These are phyloP conservation scores for Poeciliopsis occidentalis DNA, from an alignment of 2,113 vertebrate species.

Conservation along the genomic window DNA sequence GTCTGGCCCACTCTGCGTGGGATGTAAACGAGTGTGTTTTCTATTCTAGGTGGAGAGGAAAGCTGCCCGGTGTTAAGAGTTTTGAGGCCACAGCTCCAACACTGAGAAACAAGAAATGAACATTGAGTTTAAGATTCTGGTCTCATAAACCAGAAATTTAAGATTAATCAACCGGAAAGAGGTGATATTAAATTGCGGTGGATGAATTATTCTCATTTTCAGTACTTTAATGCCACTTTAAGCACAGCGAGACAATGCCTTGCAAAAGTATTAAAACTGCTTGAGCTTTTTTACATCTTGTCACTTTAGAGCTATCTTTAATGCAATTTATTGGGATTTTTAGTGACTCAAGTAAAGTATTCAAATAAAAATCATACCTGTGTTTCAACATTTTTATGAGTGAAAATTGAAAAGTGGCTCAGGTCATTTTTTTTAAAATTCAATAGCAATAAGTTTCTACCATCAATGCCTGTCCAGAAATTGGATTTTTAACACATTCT, in stretches of 20 bases:
- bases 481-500: too few relatives aligned
- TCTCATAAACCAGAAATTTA: background rate
- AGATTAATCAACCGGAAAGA: background rate
- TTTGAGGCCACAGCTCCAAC: constrained; percentile 23
- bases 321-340: background rate
- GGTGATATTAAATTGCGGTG: background rate
- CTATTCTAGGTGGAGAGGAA: constrained; percentile 53
- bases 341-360: background rate
- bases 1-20: constrained; percentile 50
- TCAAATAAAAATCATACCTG: background rate
- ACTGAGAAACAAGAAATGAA: constrained; percentile 8
- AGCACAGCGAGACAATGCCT: background rate
- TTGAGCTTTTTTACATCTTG: background rate
- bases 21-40: constrained; percentile 54
- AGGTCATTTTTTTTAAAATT: too few relatives aligned
- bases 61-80: constrained; percentile 18
- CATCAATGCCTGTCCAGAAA: too few relatives aligned
- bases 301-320: background rate
- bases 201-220: background rate
- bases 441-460: too few relatives aligned
- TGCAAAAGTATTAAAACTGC: background rate
- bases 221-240: background rate
- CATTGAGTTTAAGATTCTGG: background rate
- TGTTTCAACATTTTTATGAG: background rate
- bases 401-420: too few relatives aligned